Evolutionary conservation across 2,113 vertebrate genomes (phyloP).

Genomic region (Mesocricetus auratus): DNA sequence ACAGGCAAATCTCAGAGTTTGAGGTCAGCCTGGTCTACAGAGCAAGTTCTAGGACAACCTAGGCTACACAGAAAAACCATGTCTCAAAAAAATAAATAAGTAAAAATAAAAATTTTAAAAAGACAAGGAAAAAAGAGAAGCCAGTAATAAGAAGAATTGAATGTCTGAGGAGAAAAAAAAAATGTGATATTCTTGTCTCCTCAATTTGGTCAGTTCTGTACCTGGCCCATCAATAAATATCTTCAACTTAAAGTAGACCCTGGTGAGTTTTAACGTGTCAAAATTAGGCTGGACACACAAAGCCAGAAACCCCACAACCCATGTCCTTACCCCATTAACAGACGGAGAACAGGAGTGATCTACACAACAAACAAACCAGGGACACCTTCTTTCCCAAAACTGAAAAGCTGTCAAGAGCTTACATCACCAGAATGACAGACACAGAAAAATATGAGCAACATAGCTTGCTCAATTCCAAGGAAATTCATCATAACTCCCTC

Average conservation of each 20-base stretch:
- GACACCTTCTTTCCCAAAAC: slow-evolving; percentile 32
- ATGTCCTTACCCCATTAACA: not conserved
- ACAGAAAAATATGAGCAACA: slow-evolving; percentile 65
- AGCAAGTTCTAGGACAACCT: not conserved
- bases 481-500: slow-evolving; percentile 47
- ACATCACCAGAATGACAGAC: slow-evolving; percentile 67
- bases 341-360: slow-evolving; percentile 33
- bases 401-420: slow-evolving; percentile 68
- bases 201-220: slow-evolving; percentile 51
- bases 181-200: not conserved
- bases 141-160: not conserved
- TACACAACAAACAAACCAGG: slow-evolving; percentile 27
- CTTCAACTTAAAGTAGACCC: not conserved
- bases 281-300: slow-evolving; percentile 33
- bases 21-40: not conserved
- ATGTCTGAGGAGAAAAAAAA: not conserved
- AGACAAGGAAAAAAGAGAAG: not conserved
- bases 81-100: not conserved
- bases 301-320: not conserved
- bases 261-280: not conserved
- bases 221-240: slow-evolving; percentile 26
- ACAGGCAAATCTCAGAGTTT: not conserved
- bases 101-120: not conserved
- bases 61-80: not conserved
- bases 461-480: slow-evolving; percentile 17